A percentile compares a stretch with the other conserved stretches of the same genome.
phyloP scores from a whole-genome alignment of 2,113 vertebrate genomes.

The Parotia lawesii region DNA sequence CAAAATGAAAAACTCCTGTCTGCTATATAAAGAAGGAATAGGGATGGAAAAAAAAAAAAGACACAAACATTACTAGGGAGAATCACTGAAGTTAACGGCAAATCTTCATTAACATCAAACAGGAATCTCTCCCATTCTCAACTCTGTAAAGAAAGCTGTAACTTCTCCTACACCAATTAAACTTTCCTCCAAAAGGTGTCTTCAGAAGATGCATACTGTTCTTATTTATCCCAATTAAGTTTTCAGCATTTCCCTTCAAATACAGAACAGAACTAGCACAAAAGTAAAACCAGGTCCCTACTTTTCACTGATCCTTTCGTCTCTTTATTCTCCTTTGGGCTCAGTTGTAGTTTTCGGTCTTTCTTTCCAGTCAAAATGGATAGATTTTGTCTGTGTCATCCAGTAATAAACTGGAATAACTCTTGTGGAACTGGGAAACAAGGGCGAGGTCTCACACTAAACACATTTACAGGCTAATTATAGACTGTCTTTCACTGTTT shows the following conservation, averaged over 20 bases:
- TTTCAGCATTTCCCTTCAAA: background rate
- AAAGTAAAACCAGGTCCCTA: background rate
- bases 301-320: background rate
- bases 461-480: background rate
- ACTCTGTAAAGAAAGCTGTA: background rate
- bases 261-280: background rate
- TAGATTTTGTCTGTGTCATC: background rate
- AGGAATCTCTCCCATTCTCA: background rate
- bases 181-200: background rate
- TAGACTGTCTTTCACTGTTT: background rate
- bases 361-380: background rate
- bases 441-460: background rate
- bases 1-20: background rate
- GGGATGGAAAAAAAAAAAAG: background rate
- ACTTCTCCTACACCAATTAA: background rate
- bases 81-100: background rate
- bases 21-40: background rate
- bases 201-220: background rate
- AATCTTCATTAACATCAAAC: background rate
- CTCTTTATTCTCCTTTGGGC: background rate
- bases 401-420: background rate
- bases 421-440: background rate
- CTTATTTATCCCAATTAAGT: background rate
- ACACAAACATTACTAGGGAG: background rate
- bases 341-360: background rate